phyloP scores from a whole-genome alignment of 2,797 vertebrate genomes.

The Fratercula arctica region DNA sequence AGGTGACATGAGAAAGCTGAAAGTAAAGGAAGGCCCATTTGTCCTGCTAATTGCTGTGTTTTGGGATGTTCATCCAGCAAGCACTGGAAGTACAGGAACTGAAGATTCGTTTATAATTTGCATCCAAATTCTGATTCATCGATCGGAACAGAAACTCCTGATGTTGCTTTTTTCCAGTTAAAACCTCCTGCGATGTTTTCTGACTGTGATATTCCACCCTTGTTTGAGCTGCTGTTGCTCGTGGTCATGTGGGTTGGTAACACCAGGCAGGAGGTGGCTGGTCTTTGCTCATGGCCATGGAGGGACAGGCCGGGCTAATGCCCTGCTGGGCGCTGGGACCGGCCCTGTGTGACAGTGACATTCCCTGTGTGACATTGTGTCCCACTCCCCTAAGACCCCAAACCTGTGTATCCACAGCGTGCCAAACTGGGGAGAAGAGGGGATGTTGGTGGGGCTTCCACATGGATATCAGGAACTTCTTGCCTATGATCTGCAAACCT shows the following conservation, averaged over 20 bases:
- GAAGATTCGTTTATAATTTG: not conserved
- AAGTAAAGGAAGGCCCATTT: not conserved
- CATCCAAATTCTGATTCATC: not conserved
- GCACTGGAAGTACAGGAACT: not conserved
- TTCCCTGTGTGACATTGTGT: fast-evolving
- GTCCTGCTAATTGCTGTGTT: not conserved
- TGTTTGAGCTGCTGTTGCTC: not conserved
- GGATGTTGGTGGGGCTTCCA: not conserved
- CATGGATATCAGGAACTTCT: not conserved
- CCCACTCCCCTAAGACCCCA: too few species aligned
- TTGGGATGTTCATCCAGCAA: not conserved
- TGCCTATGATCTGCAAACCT: not conserved
- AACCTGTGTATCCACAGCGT: fast-evolving
- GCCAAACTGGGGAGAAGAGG: fast-evolving
- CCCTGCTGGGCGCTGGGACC: not conserved
- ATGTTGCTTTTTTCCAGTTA: not conserved
- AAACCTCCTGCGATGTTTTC: not conserved
- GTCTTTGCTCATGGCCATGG: too few species aligned
- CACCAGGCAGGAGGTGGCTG: not conserved
- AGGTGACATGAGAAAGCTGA: fast-evolving
- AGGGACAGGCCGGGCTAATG: not conserved
- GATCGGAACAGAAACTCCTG: not conserved
- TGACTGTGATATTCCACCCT: not conserved
- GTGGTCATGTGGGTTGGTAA: not conserved
- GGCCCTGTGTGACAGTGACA: fast-evolving